Evolutionary conservation across 2,888 invertebrate genomes (phyloP).

Genomic region (Drosophila demipolita): DNA sequence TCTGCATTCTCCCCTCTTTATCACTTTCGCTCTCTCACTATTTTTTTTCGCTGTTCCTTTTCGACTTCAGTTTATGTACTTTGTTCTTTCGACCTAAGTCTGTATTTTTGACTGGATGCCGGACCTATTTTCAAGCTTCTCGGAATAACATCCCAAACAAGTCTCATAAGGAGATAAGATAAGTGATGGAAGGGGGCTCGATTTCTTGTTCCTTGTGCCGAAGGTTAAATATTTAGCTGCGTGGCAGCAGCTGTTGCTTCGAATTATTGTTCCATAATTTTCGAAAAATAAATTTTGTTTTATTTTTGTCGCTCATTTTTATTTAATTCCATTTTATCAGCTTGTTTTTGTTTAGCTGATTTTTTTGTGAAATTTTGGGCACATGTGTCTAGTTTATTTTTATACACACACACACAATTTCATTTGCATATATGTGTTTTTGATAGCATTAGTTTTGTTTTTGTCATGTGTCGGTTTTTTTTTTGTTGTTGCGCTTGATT

Average conservation of each 20-base stretch:
- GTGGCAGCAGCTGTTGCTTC: constrained; percentile 39
- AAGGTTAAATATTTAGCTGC: constrained; percentile 44
- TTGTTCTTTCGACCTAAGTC: constrained; percentile 59
- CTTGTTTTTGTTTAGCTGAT: constrained; percentile 52
- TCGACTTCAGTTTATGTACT: neutral
- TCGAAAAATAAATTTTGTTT: constrained; percentile 30
- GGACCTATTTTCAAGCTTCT: constrained; percentile 27
- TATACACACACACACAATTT: constrained; percentile 40
- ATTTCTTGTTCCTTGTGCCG: constrained; percentile 31
- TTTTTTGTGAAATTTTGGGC: constrained; percentile 10
- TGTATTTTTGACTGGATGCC: constrained; percentile 41
- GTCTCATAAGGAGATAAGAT: constrained; percentile 40
- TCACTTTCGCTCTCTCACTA: no score
- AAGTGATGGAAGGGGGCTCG: constrained; percentile 39
- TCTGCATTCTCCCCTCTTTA: neutral
- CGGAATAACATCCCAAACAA: constrained; percentile 44
- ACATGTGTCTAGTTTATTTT: constrained; percentile 71
- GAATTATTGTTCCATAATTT: constrained; percentile 37
- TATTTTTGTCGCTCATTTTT: constrained; percentile 5
- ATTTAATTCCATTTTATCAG: constrained; percentile 53
- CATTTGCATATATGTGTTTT: constrained; percentile 11
- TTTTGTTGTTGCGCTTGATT: constrained; percentile 2
- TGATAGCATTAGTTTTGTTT: constrained; percentile 62
- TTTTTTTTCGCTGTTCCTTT: neutral
- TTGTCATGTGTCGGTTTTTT: constrained; percentile 49